Evolutionary conservation across 2,888 invertebrate genomes (phyloP).

Genomic region (Timema podura): DNA sequence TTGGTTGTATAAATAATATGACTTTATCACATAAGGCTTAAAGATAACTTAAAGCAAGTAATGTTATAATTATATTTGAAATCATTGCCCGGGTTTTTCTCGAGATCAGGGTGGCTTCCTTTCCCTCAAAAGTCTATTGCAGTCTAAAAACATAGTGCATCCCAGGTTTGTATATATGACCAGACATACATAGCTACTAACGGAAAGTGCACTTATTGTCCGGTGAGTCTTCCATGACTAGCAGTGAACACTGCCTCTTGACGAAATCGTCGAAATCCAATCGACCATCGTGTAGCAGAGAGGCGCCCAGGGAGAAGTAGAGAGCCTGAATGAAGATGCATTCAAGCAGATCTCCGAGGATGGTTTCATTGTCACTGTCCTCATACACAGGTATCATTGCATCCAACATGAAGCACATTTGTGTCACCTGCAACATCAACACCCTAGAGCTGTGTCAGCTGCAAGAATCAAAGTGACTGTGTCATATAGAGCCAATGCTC

Average conservation of each 20-base stretch:
- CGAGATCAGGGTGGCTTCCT: too few relatives aligned
- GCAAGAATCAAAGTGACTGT: too few relatives aligned
- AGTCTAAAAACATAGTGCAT: too few relatives aligned
- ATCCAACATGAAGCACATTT: constrained; percentile 77
- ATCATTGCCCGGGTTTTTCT: too few relatives aligned
- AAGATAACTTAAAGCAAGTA: too few relatives aligned
- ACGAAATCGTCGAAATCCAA: constrained; percentile 73
- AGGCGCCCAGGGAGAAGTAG: constrained; percentile 82
- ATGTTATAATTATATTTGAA: too few relatives aligned
- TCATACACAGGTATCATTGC: constrained; percentile 50
- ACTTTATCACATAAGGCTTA: too few relatives aligned
- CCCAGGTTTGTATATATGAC: too few relatives aligned
- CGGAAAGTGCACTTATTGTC: constrained; percentile 62
- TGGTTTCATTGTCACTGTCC: constrained; percentile 44
- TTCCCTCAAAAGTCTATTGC: too few relatives aligned
- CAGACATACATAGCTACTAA: constrained; percentile 37
- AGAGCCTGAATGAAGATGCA: constrained; percentile 70
- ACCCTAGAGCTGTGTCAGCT: too few relatives aligned
- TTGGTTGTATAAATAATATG: too few relatives aligned
- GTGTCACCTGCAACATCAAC: constrained; percentile 57
- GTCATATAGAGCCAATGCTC: too few relatives aligned
- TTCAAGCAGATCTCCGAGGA: constrained; percentile 58
- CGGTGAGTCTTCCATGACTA: constrained; percentile 60
- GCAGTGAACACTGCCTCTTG: constrained; percentile 68
- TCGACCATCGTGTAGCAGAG: constrained; percentile 64